Evolutionary conservation across 2,888 invertebrate species (phyloP).

Genomic region (Sphecodes monilicornis): DNA sequence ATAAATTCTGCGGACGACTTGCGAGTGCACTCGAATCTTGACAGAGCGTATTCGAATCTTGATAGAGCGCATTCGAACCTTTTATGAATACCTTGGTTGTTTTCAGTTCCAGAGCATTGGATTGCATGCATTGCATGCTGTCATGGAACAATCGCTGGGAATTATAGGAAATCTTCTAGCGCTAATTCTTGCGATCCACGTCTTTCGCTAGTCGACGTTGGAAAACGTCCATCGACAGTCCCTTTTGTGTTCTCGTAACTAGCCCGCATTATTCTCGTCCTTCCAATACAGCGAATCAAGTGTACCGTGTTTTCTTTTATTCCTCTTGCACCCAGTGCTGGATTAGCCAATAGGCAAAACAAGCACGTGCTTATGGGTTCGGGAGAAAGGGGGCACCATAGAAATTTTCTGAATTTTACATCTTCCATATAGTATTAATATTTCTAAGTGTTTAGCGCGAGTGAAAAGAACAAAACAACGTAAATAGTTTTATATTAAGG

Average conservation of each 20-base stretch:
- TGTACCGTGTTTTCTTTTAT: neutral
- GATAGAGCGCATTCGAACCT: neutral
- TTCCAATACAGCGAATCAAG: neutral
- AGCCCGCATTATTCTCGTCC: slow-evolving; percentile 3
- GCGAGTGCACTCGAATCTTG: neutral
- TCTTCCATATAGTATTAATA: too few relatives aligned
- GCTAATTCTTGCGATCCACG: slow-evolving; percentile 3
- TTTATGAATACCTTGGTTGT: neutral
- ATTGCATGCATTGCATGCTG: neutral
- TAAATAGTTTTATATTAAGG: too few relatives aligned
- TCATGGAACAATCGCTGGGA: slow-evolving; percentile 8
- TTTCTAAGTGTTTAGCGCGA: too few relatives aligned
- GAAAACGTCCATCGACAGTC: neutral
- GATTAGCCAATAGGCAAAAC: too few relatives aligned
- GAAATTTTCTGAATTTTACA: too few relatives aligned
- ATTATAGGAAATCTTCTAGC: slow-evolving; percentile 5
- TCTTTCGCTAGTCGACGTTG: neutral
- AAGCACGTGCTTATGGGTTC: too few relatives aligned
- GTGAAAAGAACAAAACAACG: too few relatives aligned
- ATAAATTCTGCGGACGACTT: slow-evolving; percentile 1
- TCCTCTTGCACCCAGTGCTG: neutral
- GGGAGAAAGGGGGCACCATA: too few relatives aligned
- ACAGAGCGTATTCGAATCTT: neutral
- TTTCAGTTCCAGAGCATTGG: neutral
- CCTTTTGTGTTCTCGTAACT: slow-evolving; percentile 1